Base-by-base conservation (phyloP, 2,888 invertebrate species). In the Griposia aprilina region DNA sequence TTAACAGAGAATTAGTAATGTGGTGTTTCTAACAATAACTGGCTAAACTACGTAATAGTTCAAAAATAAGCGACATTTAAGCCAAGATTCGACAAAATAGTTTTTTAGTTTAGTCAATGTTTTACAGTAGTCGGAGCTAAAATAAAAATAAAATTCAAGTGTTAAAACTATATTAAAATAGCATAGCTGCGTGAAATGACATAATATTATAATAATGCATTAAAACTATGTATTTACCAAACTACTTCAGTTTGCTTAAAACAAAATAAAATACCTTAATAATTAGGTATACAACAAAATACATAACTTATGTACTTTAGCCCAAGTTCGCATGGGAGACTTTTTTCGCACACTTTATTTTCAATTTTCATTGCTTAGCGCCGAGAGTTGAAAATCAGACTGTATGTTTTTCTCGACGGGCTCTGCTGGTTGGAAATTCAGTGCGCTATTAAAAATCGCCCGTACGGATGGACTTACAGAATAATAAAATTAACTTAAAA, bases 161-260 rank as follows among this genome's bases (percentile, higher is more conserved):
- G 23, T 50, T 59, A 11, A 45, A n/a, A 48, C 45, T 74, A 48
- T 68, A 70, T 48, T 74, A 48, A 36, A 48, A n/a, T 36, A 57
- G 36, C 36, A 17, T 52, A 76, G 76, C 76, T 76, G 76, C 76
- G 30, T 73, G 62, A n/a, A 17, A 26, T 76, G 50, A 62, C 36
- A 60, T 50, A 36, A 11, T 36, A 36, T 52, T 41, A 73, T 41
- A 23, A 55, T 36, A 69, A 68, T 68, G 23, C 6, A 41, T 13
- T 20, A 50, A 52, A 7, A 41, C 15, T n/a, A 50, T 20, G 6
- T 20, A 1, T 26, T 17, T 41, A 52, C 26, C 4, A 26, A 36
- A 15, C 50, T 55, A 26, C 2, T 41, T 45, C 23, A 74, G 17
- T 36, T 30, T 30, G 3, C 55, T 17, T 55, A 45, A 55, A 68